Conservation (phyloP, 2,113 vertebrate species). For the Leucoraja erinaceus region DNA sequence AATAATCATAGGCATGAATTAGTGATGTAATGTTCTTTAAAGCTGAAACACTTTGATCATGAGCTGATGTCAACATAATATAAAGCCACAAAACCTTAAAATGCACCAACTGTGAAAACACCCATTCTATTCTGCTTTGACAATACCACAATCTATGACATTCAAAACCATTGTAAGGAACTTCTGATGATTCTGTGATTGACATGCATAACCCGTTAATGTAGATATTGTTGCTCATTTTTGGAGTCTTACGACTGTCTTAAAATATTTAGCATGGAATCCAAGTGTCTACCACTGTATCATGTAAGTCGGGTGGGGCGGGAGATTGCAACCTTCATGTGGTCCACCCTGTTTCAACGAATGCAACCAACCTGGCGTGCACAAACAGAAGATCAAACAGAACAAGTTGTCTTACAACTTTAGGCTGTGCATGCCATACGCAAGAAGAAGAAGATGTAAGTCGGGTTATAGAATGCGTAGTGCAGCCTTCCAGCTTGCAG, state of each 20-base stretch:
- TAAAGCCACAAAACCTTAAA: background rate
- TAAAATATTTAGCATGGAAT: background rate
- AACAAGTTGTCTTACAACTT: too few relatives aligned
- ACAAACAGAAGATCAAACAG: too few relatives aligned
- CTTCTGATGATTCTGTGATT: background rate
- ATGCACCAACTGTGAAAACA: background rate
- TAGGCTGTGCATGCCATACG: too few relatives aligned
- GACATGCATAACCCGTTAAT: background rate
- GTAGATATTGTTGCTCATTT: background rate
- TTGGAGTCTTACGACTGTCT: background rate
- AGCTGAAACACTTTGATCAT: background rate
- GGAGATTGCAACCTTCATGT: too few relatives aligned
- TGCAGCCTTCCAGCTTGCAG: background rate
- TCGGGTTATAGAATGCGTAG: background rate
- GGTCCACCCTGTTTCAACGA: too few relatives aligned
- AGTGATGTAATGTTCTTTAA: background rate
- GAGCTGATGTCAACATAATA: background rate
- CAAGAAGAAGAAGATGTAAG: too few relatives aligned
- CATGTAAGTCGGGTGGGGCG: background rate
- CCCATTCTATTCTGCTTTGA: background rate
- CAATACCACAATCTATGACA: background rate
- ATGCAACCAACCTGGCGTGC: too few relatives aligned
- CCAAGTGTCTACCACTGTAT: background rate
- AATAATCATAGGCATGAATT: background rate
- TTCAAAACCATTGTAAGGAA: background rate